Evolutionary conservation across 2,113 vertebrate species (phyloP).

Genomic region (Sterna hirundo): DNA sequence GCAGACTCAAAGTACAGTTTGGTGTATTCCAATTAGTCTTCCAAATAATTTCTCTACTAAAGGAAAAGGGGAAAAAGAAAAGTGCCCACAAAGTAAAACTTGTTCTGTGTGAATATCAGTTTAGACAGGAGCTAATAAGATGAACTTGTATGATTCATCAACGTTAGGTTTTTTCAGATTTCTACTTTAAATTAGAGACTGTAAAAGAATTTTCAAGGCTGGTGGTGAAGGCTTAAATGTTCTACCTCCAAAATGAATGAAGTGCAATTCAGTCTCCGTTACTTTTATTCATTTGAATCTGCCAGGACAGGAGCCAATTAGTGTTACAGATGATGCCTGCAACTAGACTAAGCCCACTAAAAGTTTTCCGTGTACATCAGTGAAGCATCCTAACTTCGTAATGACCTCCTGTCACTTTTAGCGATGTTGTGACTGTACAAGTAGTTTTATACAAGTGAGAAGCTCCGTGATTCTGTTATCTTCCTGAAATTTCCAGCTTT

Average conservation of each 20-base stretch:
- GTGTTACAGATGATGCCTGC: not conserved
- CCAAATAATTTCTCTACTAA: not conserved
- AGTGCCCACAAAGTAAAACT: not conserved
- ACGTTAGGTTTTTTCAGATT: not conserved
- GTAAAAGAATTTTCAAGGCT: not conserved
- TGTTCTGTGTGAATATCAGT: not conserved
- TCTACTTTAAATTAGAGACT: not conserved
- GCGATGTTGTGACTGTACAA: not conserved
- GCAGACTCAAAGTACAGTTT: not conserved
- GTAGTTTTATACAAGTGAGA: not conserved
- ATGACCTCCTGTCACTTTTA: not conserved
- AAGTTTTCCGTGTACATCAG: not conserved
- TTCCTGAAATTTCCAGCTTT: not conserved
- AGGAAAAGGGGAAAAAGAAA: not conserved
- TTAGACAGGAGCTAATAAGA: not conserved
- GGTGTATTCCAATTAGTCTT: not conserved
- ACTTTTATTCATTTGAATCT: not conserved
- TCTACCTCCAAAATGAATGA: not conserved
- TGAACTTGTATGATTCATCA: not conserved
- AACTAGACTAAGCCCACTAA: not conserved
- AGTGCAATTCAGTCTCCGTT: not conserved
- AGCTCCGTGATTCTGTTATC: not conserved
- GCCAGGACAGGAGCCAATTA: constrained; percentile 13
- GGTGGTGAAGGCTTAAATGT: not conserved
- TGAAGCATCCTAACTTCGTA: not conserved